Conservation (phyloP, 2,113 vertebrate species). For the Balaenoptera acutorostrata region DNA sequence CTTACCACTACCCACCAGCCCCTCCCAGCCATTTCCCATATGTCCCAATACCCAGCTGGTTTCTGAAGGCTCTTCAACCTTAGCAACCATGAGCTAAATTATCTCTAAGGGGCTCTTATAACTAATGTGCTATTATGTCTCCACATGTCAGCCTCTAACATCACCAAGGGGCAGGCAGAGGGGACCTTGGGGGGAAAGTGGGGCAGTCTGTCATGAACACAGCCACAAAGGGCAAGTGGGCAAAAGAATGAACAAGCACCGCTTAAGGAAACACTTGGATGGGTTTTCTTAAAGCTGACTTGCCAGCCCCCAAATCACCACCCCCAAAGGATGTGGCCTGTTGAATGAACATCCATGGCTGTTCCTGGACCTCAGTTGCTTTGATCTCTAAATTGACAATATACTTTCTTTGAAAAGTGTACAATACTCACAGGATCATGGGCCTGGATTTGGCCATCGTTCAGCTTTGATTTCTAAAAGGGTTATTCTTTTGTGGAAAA, state of each 20-base stretch:
- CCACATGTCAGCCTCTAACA: not conserved
- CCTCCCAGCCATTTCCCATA: not conserved
- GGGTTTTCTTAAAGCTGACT: conserved; percentile 39
- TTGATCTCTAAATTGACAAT: conserved; percentile 41
- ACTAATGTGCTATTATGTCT: not conserved
- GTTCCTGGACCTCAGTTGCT: conserved; percentile 21
- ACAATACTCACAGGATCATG: not conserved
- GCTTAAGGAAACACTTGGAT: not conserved
- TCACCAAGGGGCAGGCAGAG: not conserved
- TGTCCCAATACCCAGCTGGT: not conserved
- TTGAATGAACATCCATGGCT: not conserved
- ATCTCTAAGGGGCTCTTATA: not conserved
- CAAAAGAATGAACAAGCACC: not conserved
- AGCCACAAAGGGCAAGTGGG: not conserved
- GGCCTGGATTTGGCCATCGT: not conserved
- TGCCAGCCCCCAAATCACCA: too few species aligned
- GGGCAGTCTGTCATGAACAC: not conserved
- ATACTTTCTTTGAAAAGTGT: conserved; percentile 25
- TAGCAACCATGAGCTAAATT: not conserved
- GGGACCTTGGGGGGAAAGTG: not conserved
- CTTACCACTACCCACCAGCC: not conserved
- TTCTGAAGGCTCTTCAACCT: not conserved
- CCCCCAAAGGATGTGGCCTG: not conserved
- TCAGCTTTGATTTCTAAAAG: conserved; percentile 51
- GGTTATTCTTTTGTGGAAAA: conserved; percentile 44